Evolutionary conservation across 2,888 invertebrate genomes (phyloP).

Genomic region (Microdon myrmicae): DNA sequence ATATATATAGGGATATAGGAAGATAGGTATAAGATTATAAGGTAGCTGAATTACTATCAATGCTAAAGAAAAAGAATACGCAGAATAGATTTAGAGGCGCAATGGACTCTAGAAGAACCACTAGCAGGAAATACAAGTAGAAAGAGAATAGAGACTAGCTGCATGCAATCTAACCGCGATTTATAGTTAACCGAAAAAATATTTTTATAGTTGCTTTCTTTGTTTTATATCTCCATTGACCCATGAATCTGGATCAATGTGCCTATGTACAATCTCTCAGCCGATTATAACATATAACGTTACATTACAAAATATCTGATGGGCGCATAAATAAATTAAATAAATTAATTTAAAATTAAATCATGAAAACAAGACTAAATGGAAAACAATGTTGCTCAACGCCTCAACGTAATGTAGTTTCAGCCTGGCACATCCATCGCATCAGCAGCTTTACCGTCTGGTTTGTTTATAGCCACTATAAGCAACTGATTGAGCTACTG

Average conservation of each 20-base stretch:
- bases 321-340: constrained; percentile 62
- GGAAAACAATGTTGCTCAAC: constrained; percentile 5
- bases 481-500: constrained; percentile 69
- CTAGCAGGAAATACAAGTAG: constrained; percentile 8
- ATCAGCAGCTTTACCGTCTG: constrained; percentile 60
- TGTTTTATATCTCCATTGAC: constrained; percentile 27
- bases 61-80: not conserved
- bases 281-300: constrained; percentile 9
- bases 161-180: constrained; percentile 57
- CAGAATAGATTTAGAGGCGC: not conserved
- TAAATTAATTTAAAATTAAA: constrained; percentile 65
- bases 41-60: not conserved
- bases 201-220: constrained; percentile 10
- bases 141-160: constrained; percentile 64
- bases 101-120: constrained; percentile 7
- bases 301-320: constrained; percentile 22
- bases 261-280: constrained; percentile 2
- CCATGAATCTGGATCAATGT: constrained; percentile 13
- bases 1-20: constrained; percentile 40
- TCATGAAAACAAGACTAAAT: constrained; percentile 57
- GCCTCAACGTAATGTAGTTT: constrained; percentile 12
- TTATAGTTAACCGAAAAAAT: constrained; percentile 32
- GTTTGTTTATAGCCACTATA: constrained; percentile 68
- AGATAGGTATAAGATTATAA: not conserved
- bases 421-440: constrained; percentile 13